phyloP scores from a whole-genome alignment of 2,113 vertebrate species.

The Acrocephalus arundinaceus region DNA sequence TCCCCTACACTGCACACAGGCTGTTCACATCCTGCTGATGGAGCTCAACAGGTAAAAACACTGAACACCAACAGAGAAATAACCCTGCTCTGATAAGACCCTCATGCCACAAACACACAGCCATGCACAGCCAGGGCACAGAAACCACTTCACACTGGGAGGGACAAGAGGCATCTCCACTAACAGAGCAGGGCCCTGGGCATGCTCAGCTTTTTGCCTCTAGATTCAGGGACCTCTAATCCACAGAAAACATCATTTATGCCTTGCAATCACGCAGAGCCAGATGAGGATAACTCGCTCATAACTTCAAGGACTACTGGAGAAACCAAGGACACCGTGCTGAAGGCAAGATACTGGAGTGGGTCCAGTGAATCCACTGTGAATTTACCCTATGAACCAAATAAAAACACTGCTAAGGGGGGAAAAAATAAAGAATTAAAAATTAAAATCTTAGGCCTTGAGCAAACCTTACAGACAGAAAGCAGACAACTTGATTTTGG shows the following conservation, averaged over 20 bases:
- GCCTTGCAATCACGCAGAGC: neutral
- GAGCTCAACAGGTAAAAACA: neutral
- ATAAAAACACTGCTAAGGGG: slow-evolving; percentile 9
- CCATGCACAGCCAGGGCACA: rapidly evolving
- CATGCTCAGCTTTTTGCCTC: neutral
- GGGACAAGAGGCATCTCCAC: neutral
- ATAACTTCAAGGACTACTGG: neutral
- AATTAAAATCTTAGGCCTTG: slow-evolving; percentile 49
- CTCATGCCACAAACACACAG: neutral
- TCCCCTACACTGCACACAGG: neutral
- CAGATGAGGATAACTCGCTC: neutral
- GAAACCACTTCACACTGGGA: rapidly evolving
- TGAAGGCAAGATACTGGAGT: neutral
- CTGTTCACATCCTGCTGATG: neutral
- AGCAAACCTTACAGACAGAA: slow-evolving; percentile 58
- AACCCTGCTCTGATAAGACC: rapidly evolving
- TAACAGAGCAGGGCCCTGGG: neutral
- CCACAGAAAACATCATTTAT: neutral
- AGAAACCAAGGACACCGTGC: neutral
- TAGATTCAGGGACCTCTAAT: neutral
- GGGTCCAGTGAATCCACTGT: neutral
- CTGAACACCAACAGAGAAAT: neutral
- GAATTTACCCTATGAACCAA: slow-evolving; percentile 1
- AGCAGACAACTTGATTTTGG: slow-evolving; percentile 53
- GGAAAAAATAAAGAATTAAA: slow-evolving; percentile 53